phyloP scores from a whole-genome alignment of 2,797 vertebrate genomes.

The Mormyrus proboscirostris region DNA sequence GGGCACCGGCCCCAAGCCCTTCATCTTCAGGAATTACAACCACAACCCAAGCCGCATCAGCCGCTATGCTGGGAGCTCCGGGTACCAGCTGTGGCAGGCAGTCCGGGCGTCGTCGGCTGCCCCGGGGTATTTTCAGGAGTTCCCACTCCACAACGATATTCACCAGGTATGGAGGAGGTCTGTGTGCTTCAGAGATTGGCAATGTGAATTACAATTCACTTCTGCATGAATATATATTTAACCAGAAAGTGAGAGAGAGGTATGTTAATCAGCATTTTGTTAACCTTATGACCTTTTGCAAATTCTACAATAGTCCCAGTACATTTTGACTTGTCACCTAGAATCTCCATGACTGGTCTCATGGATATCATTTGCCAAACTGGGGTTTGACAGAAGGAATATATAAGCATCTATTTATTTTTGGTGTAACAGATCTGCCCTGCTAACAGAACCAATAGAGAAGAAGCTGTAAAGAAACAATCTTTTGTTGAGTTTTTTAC shows the following conservation, averaged over 20 bases:
- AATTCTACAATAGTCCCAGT: not conserved
- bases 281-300: not conserved
- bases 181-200: not conserved
- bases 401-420: not conserved
- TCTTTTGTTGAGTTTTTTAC: not conserved
- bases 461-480: not conserved
- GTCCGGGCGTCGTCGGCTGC: conserved; percentile 65
- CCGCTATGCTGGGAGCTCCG: conserved; percentile 57
- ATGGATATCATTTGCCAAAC: not conserved
- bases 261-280: not conserved
- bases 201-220: not conserved
- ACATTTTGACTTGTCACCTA: not conserved
- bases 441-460: not conserved
- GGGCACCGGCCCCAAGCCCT: conserved; percentile 62
- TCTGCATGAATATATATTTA: not conserved
- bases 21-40: conserved; percentile 67
- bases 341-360: not conserved
- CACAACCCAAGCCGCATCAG: conserved; percentile 58
- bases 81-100: conserved; percentile 62
- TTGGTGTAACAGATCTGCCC: not conserved
- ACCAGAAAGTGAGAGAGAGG: not conserved
- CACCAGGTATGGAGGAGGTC: conserved; percentile 54
- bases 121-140: conserved; percentile 68
- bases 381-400: not conserved
- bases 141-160: conserved; percentile 58